Evolutionary conservation across 1,140 invertebrate genomes (phyloP).

Genomic region (Tetranychus cinnabarinus): DNA sequence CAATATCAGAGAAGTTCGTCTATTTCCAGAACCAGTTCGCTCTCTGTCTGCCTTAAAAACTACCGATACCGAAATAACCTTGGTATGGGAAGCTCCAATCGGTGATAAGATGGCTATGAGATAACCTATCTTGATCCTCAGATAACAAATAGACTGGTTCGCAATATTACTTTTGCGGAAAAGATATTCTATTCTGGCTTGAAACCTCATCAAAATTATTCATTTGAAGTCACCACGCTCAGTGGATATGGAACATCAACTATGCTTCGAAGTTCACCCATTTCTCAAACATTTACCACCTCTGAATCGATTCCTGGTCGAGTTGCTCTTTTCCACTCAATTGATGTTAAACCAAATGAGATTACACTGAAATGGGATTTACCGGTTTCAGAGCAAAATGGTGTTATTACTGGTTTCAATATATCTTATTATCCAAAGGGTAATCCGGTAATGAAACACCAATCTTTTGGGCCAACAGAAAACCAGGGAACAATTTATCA

Average conservation of each 20-base stretch:
- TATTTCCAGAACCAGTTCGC: slow-evolving; percentile 63
- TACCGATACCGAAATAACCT: slow-evolving; percentile 48
- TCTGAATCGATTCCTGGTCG: slow-evolving; percentile 36
- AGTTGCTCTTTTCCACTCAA: slow-evolving; percentile 39
- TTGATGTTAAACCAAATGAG: slow-evolving; percentile 50
- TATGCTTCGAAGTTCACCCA: slow-evolving; percentile 39
- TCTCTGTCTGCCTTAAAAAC: slow-evolving; percentile 47
- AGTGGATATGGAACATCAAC: slow-evolving; percentile 48
- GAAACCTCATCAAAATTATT: slow-evolving; percentile 61
- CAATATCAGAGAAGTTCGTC: slow-evolving; percentile 55
- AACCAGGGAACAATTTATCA: slow-evolving; percentile 40
- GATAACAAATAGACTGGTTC: slow-evolving; percentile 28
- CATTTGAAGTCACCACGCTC: slow-evolving; percentile 59
- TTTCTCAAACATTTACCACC: slow-evolving; percentile 54
- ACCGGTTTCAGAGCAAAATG: slow-evolving; percentile 50
- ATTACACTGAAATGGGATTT: slow-evolving; percentile 58
- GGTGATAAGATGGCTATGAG: slow-evolving; percentile 69
- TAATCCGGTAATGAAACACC: slow-evolving; percentile 28
- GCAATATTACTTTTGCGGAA: slow-evolving; percentile 43
- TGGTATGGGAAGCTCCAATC: slow-evolving; percentile 51
- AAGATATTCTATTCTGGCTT: slow-evolving; percentile 43
- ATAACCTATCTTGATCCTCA: slow-evolving; percentile 52
- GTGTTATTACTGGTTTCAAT: slow-evolving; percentile 51
- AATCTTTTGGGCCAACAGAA: slow-evolving; percentile 39
- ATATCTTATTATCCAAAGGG: slow-evolving; percentile 39